Base-by-base conservation (phyloP, 2,797 vertebrate species). In the Lutjanus campechanus region DNA sequence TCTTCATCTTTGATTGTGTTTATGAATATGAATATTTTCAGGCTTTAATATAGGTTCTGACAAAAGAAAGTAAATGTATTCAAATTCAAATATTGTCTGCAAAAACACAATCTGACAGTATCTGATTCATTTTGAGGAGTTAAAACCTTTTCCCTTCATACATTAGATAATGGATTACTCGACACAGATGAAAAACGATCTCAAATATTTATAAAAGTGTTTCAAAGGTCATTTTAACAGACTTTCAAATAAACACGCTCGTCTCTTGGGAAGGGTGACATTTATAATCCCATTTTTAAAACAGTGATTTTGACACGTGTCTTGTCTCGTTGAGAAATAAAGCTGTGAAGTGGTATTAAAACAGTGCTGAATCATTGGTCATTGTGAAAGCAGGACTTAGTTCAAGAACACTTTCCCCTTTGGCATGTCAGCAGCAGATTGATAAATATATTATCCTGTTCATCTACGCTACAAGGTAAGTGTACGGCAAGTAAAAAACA, bases 351-450 rank as follows among this genome's bases (percentile, higher is more conserved):
- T 20, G 58, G 20, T 29, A 20, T 56, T 41, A 56, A 61, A 69
- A 53, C 10, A 53, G 54, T 67, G 81, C 81, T 41, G 79, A 89
- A 83, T 89, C 84, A 91, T 7, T 6, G 74, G 62, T 79, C 69
- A 62, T 79, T 85, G 51, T 73, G 80, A 88, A 83, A 81, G 73
- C 47, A 60, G 68, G 71, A 65, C 79, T 49, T 47, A 41, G 65
- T 77, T 90, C 72, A 79, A 74, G 67, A 79, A 69, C 81, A 49
- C 53, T 41, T 19, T 69, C 62, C 60, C 66, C 71, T 77, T 61
- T 0, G 76, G 67, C 51, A 3, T 41, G 62, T 75, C 74, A 75
- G 79, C 69, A 59, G 63, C 67, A 49, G n/a, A 75, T 11, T 81
- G 77, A 83, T 75, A 70, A 68, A 82, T 73, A 50, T 40, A 71